Conservation (phyloP, 35 echinoderm and acorn worm genomes). For the Lytechinus pictus region DNA sequence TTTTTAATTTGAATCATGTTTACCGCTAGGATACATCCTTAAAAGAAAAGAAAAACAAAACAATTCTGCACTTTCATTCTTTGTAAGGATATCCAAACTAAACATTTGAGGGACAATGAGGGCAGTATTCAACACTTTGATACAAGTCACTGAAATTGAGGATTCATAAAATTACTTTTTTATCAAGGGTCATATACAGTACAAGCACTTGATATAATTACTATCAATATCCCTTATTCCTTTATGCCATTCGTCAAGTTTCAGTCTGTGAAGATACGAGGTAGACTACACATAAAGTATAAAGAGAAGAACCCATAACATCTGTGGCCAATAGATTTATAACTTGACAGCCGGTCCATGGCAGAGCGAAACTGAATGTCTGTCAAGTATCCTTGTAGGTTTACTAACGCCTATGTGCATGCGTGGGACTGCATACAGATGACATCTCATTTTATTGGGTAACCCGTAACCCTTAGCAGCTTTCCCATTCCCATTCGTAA, state of each 20-base stretch:
- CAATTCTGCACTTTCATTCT: no score
- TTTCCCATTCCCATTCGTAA: background rate
- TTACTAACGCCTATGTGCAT: background rate
- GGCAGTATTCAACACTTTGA: no score
- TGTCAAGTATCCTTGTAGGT: background rate
- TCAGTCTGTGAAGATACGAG: background rate
- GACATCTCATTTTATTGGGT: background rate
- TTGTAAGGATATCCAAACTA: no score
- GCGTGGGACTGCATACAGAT: slow-evolving; percentile 28
- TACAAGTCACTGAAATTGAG: no score
- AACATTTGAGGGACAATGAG: no score
- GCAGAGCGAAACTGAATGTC: background rate
- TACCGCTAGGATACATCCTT: no score
- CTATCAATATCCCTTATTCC: background rate
- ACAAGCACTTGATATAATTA: background rate
- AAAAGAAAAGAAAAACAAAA: no score
- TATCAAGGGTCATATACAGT: background rate
- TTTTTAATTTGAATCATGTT: no score
- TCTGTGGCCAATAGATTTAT: slow-evolving; percentile 26
- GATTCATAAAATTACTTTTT: no score
- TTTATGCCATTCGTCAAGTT: background rate
- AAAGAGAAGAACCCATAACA: background rate
- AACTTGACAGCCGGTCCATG: background rate
- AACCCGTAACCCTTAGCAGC: background rate
- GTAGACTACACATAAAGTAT: background rate